Evolutionary conservation across 2,113 vertebrate species (phyloP).

Genomic region (Zootoca vivipara): DNA sequence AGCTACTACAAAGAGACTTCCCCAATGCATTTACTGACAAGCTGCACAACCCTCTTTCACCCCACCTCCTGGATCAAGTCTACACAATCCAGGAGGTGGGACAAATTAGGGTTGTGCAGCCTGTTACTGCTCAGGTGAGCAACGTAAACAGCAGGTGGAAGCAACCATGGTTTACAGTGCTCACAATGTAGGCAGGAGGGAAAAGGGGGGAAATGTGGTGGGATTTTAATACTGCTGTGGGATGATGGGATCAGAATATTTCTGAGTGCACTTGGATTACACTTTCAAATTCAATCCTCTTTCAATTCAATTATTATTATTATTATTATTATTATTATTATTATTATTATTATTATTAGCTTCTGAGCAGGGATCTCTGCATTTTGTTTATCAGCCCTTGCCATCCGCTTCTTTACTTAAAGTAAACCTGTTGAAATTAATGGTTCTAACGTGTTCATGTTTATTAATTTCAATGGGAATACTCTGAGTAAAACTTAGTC

Average conservation of each 20-base stretch:
- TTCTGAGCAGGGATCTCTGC: neutral
- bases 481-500: too few relatives aligned
- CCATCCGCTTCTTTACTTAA: neutral
- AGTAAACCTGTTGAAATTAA: too few relatives aligned
- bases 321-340: neutral
- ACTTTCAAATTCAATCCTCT: neutral
- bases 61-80: neutral
- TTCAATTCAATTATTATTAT: neutral
- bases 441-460: too few relatives aligned
- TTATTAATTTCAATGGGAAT: too few relatives aligned
- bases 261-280: neutral
- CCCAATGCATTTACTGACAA: neutral
- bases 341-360: neutral
- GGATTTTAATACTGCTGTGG: neutral
- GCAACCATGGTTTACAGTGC: neutral
- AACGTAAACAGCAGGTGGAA: too few relatives aligned
- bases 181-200: neutral
- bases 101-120: too few relatives aligned
- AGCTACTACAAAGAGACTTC: neutral
- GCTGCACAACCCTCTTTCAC: neutral
- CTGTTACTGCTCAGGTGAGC: too few relatives aligned
- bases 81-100: neutral
- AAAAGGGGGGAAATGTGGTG: neutral
- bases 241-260: neutral
- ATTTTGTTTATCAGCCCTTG: neutral